Conservation (phyloP, 2,797 vertebrate genomes). For the Alectoris magna region DNA sequence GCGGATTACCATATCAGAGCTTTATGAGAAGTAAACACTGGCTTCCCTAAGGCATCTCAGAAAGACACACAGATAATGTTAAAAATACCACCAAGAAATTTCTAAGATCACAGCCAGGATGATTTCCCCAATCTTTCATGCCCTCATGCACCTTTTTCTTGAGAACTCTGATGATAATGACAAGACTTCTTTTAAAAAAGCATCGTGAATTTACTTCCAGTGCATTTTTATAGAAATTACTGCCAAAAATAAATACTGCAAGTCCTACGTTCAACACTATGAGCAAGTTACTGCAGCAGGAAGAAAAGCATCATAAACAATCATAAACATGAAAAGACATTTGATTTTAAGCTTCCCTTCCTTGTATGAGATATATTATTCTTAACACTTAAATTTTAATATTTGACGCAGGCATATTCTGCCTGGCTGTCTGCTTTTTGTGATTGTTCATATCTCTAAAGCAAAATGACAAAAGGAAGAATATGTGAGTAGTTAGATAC, state of each 20-base stretch:
- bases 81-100: slow-evolving; percentile 53
- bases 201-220: background rate
- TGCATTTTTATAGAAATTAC: background rate
- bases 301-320: background rate
- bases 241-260: background rate
- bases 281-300: background rate
- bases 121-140: background rate
- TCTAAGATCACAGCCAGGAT: slow-evolving; percentile 25
- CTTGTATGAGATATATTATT: background rate
- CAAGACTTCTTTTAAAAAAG: slow-evolving; percentile 6
- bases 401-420: background rate
- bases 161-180: background rate
- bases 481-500: background rate
- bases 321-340: background rate
- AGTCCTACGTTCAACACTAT: background rate
- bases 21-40: slow-evolving; percentile 57
- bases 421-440: background rate
- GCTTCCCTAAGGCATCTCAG: slow-evolving; percentile 33
- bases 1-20: slow-evolving; percentile 51
- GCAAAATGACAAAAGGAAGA: background rate
- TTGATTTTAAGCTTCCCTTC: background rate
- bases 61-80: slow-evolving; percentile 29
- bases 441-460: background rate
- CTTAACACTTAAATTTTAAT: background rate
- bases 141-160: background rate